Conservation (phyloP, 2,797 vertebrate species). For the Petrocephalus sullivani region DNA sequence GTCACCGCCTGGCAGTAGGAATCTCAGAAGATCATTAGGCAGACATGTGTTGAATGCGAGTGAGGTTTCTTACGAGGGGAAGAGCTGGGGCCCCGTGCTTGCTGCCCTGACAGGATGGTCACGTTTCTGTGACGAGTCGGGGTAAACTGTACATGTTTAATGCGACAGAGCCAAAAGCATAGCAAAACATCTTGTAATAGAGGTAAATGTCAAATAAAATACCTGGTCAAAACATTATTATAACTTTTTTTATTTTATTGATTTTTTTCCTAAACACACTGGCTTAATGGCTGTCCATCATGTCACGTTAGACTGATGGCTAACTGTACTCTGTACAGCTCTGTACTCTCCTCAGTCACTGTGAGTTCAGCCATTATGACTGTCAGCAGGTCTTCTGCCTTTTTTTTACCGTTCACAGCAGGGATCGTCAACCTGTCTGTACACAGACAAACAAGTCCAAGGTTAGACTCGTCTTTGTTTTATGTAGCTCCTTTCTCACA, state of each 20-base stretch:
- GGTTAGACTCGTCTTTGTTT: background rate
- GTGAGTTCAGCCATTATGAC: background rate
- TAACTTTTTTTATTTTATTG: background rate
- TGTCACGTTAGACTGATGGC: too few relatives aligned
- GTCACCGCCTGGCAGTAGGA: constrained; percentile 27
- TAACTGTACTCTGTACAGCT: too few relatives aligned
- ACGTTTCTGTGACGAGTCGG: constrained; percentile 51
- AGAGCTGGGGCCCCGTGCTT: constrained; percentile 53
- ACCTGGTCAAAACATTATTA: too few relatives aligned
- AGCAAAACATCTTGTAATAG: background rate
- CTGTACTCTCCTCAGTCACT: background rate
- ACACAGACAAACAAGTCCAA: background rate
- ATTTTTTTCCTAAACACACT: background rate
- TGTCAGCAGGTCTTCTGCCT: background rate
- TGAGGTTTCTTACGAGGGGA: constrained; percentile 7
- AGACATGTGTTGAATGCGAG: constrained; percentile 47
- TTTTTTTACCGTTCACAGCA: background rate
- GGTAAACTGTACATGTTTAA: constrained; percentile 48
- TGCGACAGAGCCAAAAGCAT: constrained; percentile 43
- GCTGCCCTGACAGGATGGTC: constrained; percentile 52
- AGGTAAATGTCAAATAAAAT: background rate
- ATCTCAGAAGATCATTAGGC: constrained; percentile 53
- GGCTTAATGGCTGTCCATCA: background rate
- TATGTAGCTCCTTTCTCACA: too few relatives aligned
- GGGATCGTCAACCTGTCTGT: background rate